Base-by-base conservation (phyloP, 2,888 invertebrate species). In the Rhorus exstirpatorius region DNA sequence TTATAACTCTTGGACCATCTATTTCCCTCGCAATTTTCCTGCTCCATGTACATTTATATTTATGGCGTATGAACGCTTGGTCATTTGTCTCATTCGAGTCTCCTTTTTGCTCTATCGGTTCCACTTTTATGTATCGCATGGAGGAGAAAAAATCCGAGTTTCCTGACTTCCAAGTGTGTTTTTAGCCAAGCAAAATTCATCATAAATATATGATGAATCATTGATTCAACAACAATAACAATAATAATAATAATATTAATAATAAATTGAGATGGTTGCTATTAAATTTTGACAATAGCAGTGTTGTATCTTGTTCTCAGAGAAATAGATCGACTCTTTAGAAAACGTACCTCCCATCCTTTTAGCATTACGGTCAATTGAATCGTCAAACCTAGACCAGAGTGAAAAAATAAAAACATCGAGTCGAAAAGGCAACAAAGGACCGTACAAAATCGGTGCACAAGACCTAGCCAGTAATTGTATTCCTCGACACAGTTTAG, bases 1-100 rank as follows among this genome's bases (percentile, higher is more conserved):
- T 92, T 91, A 91, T 91, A 91, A 90, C 89, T 84, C 82, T 44
- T 60, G 51, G 60, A 84, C 84, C 85, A 81, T 67, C 67, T 79
- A 38, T 81, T 67, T 71, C 65, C 63, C 70, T 19, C 70, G 35
- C 31, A 49, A 75, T 55, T 70, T 74, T 49, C 38, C 65, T 79
- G 21, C 60, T 8, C 14, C 1, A 35, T 24, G 14, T 14, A 12
- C 8, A 17, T 63, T 24, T 53, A 68, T 68, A 70, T 63, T 21
- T 53, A 72, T 24, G 26, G 24, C 31, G 41, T 35, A 19, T 31
- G 65, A 67, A 24, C 51, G 8, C 55, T 55, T 35, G 79, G 49
- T 51, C 79, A 70, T 82, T 82, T 78, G 72, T 81, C 76, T 77
- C 60, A 53, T 78, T 79, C 70, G 74, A 14, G n/a, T 63, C 17